phyloP scores from a whole-genome alignment of 2,113 vertebrate species.

The Ammodytes marinus region DNA sequence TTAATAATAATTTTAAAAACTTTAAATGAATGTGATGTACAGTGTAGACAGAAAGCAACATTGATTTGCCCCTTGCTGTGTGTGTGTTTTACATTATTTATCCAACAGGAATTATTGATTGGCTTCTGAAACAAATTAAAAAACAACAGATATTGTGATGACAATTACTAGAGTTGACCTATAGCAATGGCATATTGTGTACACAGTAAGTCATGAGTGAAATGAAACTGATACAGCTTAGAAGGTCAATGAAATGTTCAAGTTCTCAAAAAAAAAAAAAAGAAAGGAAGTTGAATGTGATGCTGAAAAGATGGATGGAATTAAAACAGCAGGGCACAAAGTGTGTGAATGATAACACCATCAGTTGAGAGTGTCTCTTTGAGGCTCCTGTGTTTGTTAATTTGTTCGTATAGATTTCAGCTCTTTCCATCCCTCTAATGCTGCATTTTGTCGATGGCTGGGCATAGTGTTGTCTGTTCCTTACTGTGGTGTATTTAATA shows the following conservation, averaged over 20 bases:
- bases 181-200: slow-evolving; percentile 35
- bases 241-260: slow-evolving; percentile 17
- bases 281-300: slow-evolving; percentile 4
- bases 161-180: slow-evolving; percentile 51
- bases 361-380: slow-evolving; percentile 60
- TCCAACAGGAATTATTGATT: slow-evolving; percentile 63
- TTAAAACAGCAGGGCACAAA: slow-evolving; percentile 39
- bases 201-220: slow-evolving; percentile 38
- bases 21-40: neutral
- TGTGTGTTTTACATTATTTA: slow-evolving; percentile 15
- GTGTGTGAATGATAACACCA: slow-evolving; percentile 56
- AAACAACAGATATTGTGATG: slow-evolving; percentile 47
- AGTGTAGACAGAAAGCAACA: neutral
- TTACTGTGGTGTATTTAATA: slow-evolving; percentile 71
- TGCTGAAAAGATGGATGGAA: slow-evolving; percentile 3
- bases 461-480: slow-evolving; percentile 54
- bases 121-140: slow-evolving; percentile 55
- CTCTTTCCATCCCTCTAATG: slow-evolving; percentile 75
- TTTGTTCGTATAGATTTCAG: slow-evolving; percentile 81
- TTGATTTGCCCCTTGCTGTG: neutral
- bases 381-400: slow-evolving; percentile 70
- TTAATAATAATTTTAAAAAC: neutral
- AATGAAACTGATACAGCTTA: slow-evolving; percentile 21
- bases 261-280: slow-evolving; percentile 13
- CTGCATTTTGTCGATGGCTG: slow-evolving; percentile 71